Evolutionary conservation across 2,888 invertebrate genomes (phyloP).

Genomic region (Apamea monoglypha): DNA sequence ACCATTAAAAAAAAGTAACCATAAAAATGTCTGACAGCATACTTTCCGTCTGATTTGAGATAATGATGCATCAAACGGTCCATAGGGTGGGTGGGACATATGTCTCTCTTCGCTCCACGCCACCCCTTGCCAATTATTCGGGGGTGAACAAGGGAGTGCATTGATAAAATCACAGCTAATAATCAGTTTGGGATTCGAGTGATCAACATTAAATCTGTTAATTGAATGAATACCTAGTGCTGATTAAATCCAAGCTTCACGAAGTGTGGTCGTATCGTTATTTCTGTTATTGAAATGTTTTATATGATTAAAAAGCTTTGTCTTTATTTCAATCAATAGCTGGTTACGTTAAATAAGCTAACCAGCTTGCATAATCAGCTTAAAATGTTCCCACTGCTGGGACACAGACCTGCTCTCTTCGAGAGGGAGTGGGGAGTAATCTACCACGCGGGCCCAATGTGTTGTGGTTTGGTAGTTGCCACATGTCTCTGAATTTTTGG

Average conservation of each 20-base stretch:
- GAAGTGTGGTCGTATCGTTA: too few relatives aligned
- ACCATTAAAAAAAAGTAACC: slow-evolving; percentile 6
- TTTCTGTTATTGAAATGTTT: not conserved
- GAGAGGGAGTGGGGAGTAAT: not conserved
- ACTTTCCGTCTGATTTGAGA: slow-evolving; percentile 81
- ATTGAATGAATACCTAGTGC: slow-evolving; percentile 20
- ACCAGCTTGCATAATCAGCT: not conserved
- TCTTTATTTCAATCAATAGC: not conserved
- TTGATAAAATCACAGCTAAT: slow-evolving; percentile 64
- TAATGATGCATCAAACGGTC: slow-evolving; percentile 77
- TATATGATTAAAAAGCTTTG: not conserved
- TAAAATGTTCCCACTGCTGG: not conserved
- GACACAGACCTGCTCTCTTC: not conserved
- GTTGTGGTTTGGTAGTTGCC: too few relatives aligned
- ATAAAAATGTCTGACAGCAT: slow-evolving; percentile 71
- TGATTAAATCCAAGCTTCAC: not conserved
- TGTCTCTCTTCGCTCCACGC: slow-evolving; percentile 78
- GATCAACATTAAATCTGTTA: slow-evolving; percentile 36
- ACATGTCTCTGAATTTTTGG: not conserved
- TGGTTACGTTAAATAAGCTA: not conserved
- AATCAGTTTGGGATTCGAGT: slow-evolving; percentile 45
- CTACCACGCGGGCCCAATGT: too few relatives aligned
- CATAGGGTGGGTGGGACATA: slow-evolving; percentile 77
- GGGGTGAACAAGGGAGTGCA: slow-evolving; percentile 54
- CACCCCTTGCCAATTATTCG: slow-evolving; percentile 77